Percentiles rank a stretch among this genome's conserved stretches.
phyloP scores from a whole-genome alignment of 1,140 invertebrate species.

The Eurosta solidaginis region DNA sequence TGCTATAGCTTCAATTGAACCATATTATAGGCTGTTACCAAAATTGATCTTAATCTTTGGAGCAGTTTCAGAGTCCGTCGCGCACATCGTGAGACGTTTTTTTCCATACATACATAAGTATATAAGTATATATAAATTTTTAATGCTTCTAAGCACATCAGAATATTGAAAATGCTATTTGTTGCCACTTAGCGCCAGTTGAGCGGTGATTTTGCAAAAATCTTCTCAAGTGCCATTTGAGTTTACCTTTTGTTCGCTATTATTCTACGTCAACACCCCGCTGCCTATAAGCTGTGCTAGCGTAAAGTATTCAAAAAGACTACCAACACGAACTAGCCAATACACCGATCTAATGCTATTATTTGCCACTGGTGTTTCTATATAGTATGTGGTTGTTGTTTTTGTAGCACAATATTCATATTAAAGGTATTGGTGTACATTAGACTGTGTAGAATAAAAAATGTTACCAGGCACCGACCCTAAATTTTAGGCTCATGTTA shows the following conservation, averaged over 20 bases:
- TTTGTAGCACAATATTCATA: background rate
- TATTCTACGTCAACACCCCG: background rate
- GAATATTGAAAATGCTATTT: background rate
- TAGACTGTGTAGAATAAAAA: too few species aligned
- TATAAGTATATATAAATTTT: too few species aligned
- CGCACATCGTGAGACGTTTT: too few species aligned
- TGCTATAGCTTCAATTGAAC: too few species aligned
- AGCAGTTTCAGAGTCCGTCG: too few species aligned
- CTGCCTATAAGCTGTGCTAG: background rate
- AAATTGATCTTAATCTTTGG: too few species aligned
- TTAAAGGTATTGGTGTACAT: too few species aligned
- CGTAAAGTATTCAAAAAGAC: background rate
- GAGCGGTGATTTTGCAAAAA: conserved; percentile 16
- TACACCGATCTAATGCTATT: background rate
- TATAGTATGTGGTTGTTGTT: too few species aligned
- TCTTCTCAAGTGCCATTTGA: conserved; percentile 19
- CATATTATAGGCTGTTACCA: too few species aligned
- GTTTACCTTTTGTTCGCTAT: background rate
- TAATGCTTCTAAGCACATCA: background rate
- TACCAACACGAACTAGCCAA: background rate
- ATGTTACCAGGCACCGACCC: too few species aligned
- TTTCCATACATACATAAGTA: too few species aligned
- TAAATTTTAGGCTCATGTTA: too few species aligned
- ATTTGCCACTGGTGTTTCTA: conserved; percentile 5
- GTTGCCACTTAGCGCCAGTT: conserved; percentile 25